These are phyloP conservation scores for Plutella xylostella DNA, from an alignment of 2,888 invertebrate species.

Conservation along the genomic window DNA sequence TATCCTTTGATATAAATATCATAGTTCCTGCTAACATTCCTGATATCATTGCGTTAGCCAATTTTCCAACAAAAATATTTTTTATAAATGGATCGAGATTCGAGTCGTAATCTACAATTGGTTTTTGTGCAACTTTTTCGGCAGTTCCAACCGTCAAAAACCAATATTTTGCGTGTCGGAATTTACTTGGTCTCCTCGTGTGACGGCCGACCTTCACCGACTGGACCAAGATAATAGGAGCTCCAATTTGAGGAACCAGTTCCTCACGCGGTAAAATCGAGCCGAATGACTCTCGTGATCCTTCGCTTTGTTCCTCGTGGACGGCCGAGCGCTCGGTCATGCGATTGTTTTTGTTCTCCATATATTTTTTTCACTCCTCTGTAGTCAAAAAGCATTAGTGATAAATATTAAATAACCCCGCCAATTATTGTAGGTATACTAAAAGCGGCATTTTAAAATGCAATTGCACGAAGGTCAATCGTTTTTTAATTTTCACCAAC, in stretches of 20 bases:
- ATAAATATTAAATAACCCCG: no score
- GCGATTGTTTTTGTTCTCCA: constrained; percentile 4
- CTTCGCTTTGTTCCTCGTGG: neutral
- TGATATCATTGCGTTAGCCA: no score
- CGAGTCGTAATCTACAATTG: neutral
- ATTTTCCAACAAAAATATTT: no score
- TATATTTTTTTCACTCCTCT: neutral
- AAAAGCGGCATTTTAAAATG: no score
- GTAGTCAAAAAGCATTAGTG: no score
- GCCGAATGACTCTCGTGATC: constrained; percentile 20
- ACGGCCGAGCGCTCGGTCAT: neutral
- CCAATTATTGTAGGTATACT: no score
- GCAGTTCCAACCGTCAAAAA: constrained; percentile 11
- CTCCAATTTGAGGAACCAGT: constrained; percentile 64
- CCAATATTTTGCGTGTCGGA: constrained; percentile 62
- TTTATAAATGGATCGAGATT: neutral
- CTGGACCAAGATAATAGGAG: constrained; percentile 60
- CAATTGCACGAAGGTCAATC: no score
- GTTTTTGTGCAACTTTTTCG: neutral
- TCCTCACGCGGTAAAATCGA: constrained; percentile 42
- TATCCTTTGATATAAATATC: no score
- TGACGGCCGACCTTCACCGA: constrained; percentile 58
- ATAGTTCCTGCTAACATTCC: no score
- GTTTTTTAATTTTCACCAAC: no score
- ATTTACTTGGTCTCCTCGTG: constrained; percentile 52